These are phyloP conservation scores for Melanotaenia maccullochi DNA, from an alignment of 2,797 vertebrate species.

Conservation along the genomic window DNA sequence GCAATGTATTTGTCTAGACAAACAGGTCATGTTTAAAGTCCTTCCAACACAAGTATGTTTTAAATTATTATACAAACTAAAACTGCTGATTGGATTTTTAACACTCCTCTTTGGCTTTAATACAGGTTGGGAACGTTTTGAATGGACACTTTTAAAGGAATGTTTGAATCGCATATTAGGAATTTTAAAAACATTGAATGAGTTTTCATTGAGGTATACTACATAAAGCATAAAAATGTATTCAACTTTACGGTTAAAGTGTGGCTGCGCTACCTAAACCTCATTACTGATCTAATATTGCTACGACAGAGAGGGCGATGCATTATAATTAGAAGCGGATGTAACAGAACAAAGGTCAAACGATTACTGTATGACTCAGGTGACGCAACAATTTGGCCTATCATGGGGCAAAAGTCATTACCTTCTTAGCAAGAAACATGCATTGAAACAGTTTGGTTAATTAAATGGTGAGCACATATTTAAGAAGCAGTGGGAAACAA, in stretches of 20 bases:
- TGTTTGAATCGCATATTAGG: not conserved
- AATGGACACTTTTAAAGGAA: not conserved
- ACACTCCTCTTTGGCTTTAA: not conserved
- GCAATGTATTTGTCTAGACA: not conserved
- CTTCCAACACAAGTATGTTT: constrained; percentile 9
- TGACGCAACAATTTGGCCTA: constrained; percentile 62
- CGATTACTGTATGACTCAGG: constrained; percentile 64
- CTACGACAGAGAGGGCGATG: not conserved
- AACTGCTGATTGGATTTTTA: not conserved
- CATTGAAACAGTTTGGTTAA: constrained; percentile 24
- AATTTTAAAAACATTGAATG: not conserved
- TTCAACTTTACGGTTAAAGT: not conserved
- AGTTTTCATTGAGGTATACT: no score
- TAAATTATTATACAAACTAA: not conserved
- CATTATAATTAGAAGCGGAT: constrained; percentile 10
- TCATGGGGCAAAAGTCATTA: constrained; percentile 69
- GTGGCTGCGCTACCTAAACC: not conserved
- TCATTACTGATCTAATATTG: not conserved
- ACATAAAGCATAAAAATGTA: not conserved
- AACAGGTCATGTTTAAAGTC: constrained; percentile 17
- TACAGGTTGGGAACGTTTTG: not conserved
- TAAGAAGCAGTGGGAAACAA: not conserved
- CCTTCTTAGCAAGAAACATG: no score
- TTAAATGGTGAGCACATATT: not conserved
- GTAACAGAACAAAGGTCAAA: constrained; percentile 67